Evolutionary conservation across 2,888 invertebrate species (phyloP).

Genomic region (Epiblema foenella): DNA sequence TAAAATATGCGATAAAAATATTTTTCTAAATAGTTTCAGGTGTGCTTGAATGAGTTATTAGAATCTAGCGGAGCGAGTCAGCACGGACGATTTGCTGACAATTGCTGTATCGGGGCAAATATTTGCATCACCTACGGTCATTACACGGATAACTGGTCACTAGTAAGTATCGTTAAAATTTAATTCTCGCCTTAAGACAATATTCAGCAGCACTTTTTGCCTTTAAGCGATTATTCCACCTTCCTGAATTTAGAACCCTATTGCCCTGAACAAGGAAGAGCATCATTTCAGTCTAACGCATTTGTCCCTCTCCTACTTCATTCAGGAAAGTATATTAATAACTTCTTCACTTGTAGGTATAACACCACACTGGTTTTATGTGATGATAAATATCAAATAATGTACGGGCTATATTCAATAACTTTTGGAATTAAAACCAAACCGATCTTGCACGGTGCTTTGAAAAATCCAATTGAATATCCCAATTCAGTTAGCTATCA

Average conservation of each 20-base stretch:
- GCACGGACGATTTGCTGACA: slow-evolving; percentile 14
- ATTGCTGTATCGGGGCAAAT: slow-evolving; percentile 11
- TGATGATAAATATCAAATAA: too few relatives aligned
- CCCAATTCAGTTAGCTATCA: slow-evolving; percentile 29
- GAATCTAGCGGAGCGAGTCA: background rate
- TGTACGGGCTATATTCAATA: background rate
- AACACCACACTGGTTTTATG: too few relatives aligned
- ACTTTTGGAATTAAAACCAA: background rate
- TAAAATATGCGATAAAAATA: background rate
- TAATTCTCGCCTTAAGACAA: background rate
- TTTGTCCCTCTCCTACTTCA: too few relatives aligned
- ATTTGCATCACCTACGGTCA: slow-evolving; percentile 17
- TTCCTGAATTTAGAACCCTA: too few relatives aligned
- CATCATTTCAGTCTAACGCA: too few relatives aligned
- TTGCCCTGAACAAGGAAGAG: too few relatives aligned
- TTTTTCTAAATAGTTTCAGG: background rate
- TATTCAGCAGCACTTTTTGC: too few relatives aligned
- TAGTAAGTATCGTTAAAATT: slow-evolving; percentile 4
- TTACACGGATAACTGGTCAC: slow-evolving; percentile 15
- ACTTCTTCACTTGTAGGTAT: too few relatives aligned
- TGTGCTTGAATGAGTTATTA: slow-evolving; percentile 9
- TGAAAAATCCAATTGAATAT: slow-evolving; percentile 37
- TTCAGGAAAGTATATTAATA: too few relatives aligned
- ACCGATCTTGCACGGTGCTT: slow-evolving; percentile 7
- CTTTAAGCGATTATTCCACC: too few relatives aligned